Base-by-base conservation (phyloP, 1,140 invertebrate genomes). In the Hypsibius dujardini region DNA sequence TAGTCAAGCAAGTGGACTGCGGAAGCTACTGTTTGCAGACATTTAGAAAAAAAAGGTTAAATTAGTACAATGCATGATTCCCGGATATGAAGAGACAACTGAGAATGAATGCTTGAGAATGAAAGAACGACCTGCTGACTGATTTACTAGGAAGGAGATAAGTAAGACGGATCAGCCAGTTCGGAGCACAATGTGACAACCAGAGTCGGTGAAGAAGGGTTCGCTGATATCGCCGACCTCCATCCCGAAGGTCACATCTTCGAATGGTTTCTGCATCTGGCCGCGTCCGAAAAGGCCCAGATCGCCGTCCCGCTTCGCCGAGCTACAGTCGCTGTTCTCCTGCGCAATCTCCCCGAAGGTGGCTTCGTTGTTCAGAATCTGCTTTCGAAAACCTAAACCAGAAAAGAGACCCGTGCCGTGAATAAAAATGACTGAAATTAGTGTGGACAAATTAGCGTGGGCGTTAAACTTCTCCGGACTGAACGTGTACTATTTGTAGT, bases 181-280 rank as follows among this genome's bases (percentile, higher is more conserved):
- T 78, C 95, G 85, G 67, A 92, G 81, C 75, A 98, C 98, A 74
- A 98, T 88, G 80, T 98, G 95, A 73, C 94, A 84, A 70, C 95
- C 95, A 60, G 94, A 97, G 77, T 96, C 94, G 47, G 94, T 96
- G 70, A 88, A 87, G 1, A 98, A 87, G n/a, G 90, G 87, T 70
- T 89, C 86, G 73, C 91, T 95, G 46, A 98, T 79, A 82, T 98
- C 88, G 7, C 92, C 92, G 70, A 96, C 85, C 82, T 93, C 89
- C 2, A 98, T 79, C 50, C 85, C 86, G 81, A 96, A 98, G 2
- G 92, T 86, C 46, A 92, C 94, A 75, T 98, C 90, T 81, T 98
- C 95, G 80, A 98, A 98, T 0, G 92, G 87, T 76, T 89, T 88
- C 79, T 98, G 95, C 95, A 98, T 98, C 72, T 90, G 85, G 47